phyloP scores from a whole-genome alignment of 2,888 invertebrate genomes.

The Bedellia somnulentella region DNA sequence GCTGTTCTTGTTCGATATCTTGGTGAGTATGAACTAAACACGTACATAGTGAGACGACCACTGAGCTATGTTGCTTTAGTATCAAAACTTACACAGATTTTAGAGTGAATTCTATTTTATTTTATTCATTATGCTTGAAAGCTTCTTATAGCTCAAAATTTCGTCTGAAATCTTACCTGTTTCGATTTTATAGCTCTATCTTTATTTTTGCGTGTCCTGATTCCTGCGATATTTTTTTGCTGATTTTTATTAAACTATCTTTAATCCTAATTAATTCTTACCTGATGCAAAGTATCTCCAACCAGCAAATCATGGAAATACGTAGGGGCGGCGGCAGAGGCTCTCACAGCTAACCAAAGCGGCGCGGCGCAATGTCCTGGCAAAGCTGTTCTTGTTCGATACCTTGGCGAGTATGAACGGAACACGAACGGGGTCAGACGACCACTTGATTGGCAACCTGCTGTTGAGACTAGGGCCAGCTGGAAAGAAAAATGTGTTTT shows the following conservation, averaged over 20 bases:
- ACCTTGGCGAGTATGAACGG: conserved; percentile 79
- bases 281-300: conserved; percentile 70
- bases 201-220: no score
- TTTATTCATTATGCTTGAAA: no score
- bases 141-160: no score
- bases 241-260: no score
- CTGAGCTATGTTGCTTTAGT: no score
- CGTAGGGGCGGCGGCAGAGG: conserved; percentile 89
- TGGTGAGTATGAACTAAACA: conserved; percentile 84
- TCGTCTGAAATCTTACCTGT: no score
- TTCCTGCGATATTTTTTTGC: no score
- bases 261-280: no score
- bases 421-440: conserved; percentile 78
- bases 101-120: no score
- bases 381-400: conserved; percentile 68
- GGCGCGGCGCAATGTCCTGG: conserved; percentile 69
- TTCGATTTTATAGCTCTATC: no score
- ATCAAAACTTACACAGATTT: no score
- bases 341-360: conserved; percentile 84
- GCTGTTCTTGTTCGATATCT: conserved; percentile 69
- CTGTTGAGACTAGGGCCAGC: conserved; percentile 77
- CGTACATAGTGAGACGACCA: no score
- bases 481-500: conserved; percentile 19
- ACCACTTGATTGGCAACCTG: conserved; percentile 72
- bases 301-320: conserved; percentile 84